Evolutionary conservation across 2,113 vertebrate species (phyloP).

Genomic region (Kobus ellipsiprymnus): DNA sequence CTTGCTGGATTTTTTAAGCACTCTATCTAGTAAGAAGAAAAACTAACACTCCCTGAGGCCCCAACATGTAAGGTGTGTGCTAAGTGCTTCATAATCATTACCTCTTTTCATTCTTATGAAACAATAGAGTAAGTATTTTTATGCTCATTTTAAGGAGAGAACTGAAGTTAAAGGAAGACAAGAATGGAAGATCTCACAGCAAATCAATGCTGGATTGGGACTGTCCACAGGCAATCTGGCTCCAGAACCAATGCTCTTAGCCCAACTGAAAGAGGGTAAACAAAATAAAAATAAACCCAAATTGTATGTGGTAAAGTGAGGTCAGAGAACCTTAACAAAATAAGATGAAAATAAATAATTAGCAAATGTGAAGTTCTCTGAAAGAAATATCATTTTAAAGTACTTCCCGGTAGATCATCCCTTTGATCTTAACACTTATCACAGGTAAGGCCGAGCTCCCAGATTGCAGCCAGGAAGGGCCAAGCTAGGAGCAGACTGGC

Average conservation of each 20-base stretch:
- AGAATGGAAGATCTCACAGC: background rate
- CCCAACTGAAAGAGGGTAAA: background rate
- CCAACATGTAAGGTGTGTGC: background rate
- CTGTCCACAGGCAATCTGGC: background rate
- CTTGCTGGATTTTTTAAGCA: background rate
- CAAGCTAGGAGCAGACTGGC: background rate
- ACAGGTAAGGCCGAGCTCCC: background rate
- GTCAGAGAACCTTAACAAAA: background rate
- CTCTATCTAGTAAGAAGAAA: background rate
- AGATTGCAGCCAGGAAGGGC: background rate
- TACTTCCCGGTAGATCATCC: background rate
- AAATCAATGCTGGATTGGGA: background rate
- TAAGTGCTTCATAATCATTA: background rate
- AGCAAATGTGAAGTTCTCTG: background rate
- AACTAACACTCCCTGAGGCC: background rate
- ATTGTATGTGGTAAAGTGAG: background rate
- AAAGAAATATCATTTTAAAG: background rate
- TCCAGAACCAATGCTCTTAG: background rate
- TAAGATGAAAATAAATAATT: background rate
- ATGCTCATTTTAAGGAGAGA: constrained; percentile 6
- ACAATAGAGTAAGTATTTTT: background rate
- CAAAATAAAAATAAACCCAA: background rate
- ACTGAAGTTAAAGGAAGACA: background rate
- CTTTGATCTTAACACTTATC: background rate
- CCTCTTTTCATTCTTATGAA: background rate